Percentiles rank a stretch among this genome's conserved stretches.
Conservation (phyloP, 2,888 invertebrate genomes). For the Synanthedon myopaeformis region DNA sequence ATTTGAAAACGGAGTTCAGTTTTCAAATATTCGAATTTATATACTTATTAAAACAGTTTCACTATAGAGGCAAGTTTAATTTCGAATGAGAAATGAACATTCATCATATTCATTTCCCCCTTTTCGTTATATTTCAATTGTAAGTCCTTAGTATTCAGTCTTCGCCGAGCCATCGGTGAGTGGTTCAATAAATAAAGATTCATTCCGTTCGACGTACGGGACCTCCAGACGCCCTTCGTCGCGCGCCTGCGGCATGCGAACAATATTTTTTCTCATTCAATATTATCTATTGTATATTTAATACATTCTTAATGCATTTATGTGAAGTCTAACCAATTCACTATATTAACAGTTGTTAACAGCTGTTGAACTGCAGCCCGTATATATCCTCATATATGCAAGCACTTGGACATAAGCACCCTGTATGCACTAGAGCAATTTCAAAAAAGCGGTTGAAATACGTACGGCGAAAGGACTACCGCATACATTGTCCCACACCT, state of each 20-base stretch:
- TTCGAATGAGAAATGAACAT: background rate
- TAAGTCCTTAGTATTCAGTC: constrained; percentile 29
- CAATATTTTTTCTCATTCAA: background rate
- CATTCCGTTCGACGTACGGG: constrained; percentile 21
- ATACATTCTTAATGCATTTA: background rate
- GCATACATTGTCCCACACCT: too few species aligned
- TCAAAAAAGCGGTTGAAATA: too few species aligned
- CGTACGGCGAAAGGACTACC: too few species aligned
- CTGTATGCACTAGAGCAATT: too few species aligned
- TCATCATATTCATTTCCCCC: background rate
- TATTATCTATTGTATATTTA: background rate
- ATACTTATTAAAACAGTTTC: too few species aligned
- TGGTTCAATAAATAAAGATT: constrained; percentile 37
- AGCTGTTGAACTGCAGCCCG: too few species aligned
- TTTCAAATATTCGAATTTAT: too few species aligned
- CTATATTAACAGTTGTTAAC: too few species aligned
- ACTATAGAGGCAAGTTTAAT: too few species aligned
- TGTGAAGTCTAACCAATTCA: background rate
- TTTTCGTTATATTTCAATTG: constrained; percentile 20
- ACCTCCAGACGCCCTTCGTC: constrained; percentile 48
- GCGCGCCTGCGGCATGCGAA: constrained; percentile 3
- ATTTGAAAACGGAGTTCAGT: too few species aligned
- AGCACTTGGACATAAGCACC: too few species aligned
- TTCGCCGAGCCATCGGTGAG: constrained; percentile 5
- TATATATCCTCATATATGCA: too few species aligned